Evolutionary conservation across 2,888 invertebrate species (phyloP), one percentile per base, ranked within the genome.

Genomic region (Acrobasis repandana): DNA sequence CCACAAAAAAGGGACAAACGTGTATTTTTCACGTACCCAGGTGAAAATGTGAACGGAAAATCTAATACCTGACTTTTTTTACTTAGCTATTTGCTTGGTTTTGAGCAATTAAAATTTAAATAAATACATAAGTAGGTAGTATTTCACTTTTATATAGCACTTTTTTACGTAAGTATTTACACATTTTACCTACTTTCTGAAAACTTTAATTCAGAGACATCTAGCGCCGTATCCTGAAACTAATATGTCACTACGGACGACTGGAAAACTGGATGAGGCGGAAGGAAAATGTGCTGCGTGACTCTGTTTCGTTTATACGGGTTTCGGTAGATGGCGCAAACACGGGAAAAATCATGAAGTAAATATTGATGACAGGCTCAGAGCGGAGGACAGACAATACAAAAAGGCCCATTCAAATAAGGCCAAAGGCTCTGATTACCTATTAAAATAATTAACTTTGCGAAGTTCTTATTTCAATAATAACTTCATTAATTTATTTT

Each of bases 171-270:
- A 28, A 6, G 6, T 28, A 6, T 28, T 28, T 5, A 28, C n/a
- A n/a, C n/a, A n/a, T n/a, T n/a, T n/a, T n/a, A n/a, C n/a, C n/a
- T n/a, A 28, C 28, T 28, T 28, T 0, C 28, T 28, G 28, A 28
- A 28, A 28, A 28, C 0, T 46, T 46, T 9, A 1, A 11, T 14
- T 0, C 9, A 65, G 70, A 75, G 82, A 73, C 82, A 81, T 80
- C 82, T 82, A 66, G 69, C 56, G 68, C 50, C 49, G 47, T 38
- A 28, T 28, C 46, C 33, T 58, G 47, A 15, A 67, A 66, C 54
- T 60, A 62, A 2, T 4, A 38, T 47, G 20, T 43, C 18, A 59
- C 9, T 9, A 43, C 49, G 36, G 11, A 6, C 15, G 33, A 38
- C 43, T 56, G 60, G 61, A 62, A 62, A 67, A 64, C 49, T 20